A percentile compares a stretch with the other conserved stretches of the same genome.
phyloP scores from a whole-genome alignment of 2,113 vertebrate genomes.

The Melanerpes formicivorus region DNA sequence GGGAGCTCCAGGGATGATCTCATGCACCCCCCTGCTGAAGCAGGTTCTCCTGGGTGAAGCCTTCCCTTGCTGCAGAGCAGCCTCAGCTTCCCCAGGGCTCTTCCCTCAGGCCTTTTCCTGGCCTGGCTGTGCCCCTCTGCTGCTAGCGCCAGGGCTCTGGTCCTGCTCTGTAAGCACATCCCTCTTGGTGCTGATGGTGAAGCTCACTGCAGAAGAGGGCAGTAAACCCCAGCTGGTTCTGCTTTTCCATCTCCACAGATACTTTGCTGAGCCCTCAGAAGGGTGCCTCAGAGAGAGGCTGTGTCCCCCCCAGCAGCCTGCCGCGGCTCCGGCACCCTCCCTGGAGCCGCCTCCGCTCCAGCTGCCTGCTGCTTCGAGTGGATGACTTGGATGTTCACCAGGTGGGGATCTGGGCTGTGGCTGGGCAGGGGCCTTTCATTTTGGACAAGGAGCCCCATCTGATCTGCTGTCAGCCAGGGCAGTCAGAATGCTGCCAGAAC shows the following conservation, averaged over 20 bases:
- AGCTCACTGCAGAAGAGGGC: neutral
- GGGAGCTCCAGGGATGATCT: too few species aligned
- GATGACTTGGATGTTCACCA: constrained; percentile 95
- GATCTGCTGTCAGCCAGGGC: accelerated
- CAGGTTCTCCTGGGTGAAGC: neutral
- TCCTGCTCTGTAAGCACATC: neutral
- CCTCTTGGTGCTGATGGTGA: neutral
- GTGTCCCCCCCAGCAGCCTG: constrained; percentile 1
- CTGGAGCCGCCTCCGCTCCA: constrained; percentile 90
- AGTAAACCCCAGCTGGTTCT: neutral
- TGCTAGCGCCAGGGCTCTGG: neutral
- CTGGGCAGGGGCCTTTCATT: accelerated
- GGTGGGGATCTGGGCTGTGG: constrained; percentile 67
- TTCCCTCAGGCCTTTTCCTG: neutral
- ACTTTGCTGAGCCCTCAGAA: constrained; percentile 63
- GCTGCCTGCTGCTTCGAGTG: constrained; percentile 88
- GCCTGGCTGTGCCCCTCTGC: neutral
- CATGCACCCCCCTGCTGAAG: too few species aligned
- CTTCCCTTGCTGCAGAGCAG: neutral
- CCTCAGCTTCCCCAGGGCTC: neutral
- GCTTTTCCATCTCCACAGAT: constrained; percentile 31
- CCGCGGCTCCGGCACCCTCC: constrained; percentile 58
- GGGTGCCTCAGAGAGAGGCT: constrained; percentile 55
- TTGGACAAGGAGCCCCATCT: neutral
- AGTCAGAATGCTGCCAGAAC: neutral